Conservation (phyloP, 1,140 invertebrate species). For the Brachionus calyciflorus region DNA sequence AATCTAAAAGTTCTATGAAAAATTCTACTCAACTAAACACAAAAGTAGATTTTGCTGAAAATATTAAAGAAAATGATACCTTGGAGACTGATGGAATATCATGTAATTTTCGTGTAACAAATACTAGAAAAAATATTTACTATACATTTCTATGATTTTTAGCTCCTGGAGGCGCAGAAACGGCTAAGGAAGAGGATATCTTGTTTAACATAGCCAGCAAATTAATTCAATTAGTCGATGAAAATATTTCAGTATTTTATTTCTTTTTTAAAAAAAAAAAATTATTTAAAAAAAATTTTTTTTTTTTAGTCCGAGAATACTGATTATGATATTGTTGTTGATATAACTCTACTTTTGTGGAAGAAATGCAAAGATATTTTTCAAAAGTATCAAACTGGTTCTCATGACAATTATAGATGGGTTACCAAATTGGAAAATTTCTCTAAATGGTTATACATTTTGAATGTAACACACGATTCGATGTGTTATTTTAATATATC, state of each 20-base stretch:
- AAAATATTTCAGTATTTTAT: constrained; percentile 11
- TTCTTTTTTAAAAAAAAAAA: background rate
- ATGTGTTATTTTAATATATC: constrained; percentile 57
- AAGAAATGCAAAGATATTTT: constrained; percentile 58
- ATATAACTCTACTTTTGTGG: constrained; percentile 58
- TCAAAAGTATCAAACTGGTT: constrained; percentile 59
- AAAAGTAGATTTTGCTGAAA: constrained; percentile 22
- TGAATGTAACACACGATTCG: constrained; percentile 57
- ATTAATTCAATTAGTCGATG: constrained; percentile 11
- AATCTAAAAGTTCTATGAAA: background rate
- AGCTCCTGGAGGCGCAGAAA: background rate
- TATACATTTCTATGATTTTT: background rate
- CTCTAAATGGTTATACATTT: constrained; percentile 56
- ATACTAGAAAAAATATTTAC: background rate
- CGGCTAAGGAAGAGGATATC: constrained; percentile 30
- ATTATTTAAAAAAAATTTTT: background rate
- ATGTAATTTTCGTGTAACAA: background rate
- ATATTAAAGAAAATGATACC: background rate
- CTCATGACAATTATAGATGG: constrained; percentile 56
- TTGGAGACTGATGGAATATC: background rate
- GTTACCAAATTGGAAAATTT: constrained; percentile 58
- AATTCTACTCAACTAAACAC: background rate
- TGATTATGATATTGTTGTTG: constrained; percentile 57
- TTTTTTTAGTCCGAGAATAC: background rate
- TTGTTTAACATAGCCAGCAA: background rate